Evolutionary conservation across 2,888 invertebrate genomes (phyloP).

Genomic region (Crossocerus cetratus): DNA sequence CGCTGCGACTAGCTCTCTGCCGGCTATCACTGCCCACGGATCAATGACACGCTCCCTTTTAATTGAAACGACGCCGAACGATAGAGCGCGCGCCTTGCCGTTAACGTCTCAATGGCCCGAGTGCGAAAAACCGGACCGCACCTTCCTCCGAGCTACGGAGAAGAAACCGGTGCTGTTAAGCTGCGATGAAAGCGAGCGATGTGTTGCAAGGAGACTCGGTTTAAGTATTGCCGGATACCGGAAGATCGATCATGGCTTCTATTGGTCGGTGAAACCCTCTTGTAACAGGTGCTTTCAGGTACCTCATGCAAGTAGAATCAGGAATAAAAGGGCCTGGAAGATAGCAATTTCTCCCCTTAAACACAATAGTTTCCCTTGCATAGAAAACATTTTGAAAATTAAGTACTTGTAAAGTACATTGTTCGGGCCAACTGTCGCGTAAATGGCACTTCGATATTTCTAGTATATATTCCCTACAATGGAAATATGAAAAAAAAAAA

Average conservation of each 20-base stretch:
- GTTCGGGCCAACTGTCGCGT: too few relatives aligned
- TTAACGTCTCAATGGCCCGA: neutral
- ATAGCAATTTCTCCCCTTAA: too few relatives aligned
- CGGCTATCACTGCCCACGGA: neutral
- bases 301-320: too few relatives aligned
- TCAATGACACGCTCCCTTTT: neutral
- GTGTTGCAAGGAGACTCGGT: neutral
- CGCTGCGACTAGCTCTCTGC: too few relatives aligned
- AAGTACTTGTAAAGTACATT: too few relatives aligned
- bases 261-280: constrained; percentile 9
- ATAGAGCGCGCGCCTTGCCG: neutral
- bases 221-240: constrained; percentile 5
- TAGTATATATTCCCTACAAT: too few relatives aligned
- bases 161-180: neutral
- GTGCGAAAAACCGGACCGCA: neutral
- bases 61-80: neutral
- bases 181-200: neutral
- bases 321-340: too few relatives aligned
- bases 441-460: too few relatives aligned
- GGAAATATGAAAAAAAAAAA: too few relatives aligned
- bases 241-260: constrained; percentile 1
- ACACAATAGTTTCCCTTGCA: too few relatives aligned
- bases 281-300: neutral
- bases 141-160: neutral
- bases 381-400: too few relatives aligned